phyloP scores from a whole-genome alignment of 2,797 vertebrate genomes.

The Prunella strophiata region DNA sequence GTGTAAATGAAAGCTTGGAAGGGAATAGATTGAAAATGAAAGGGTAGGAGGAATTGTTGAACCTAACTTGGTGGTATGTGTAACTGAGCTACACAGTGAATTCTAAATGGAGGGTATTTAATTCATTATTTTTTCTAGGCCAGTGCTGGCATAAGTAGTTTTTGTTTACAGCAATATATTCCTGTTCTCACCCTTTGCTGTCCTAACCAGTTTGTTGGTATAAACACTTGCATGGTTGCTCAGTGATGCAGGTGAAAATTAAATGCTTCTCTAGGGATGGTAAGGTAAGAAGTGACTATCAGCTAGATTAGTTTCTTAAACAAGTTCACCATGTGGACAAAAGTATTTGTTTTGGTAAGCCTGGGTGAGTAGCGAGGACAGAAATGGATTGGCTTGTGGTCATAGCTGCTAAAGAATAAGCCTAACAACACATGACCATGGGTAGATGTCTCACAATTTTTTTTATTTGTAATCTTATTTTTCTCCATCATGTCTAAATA shows the following conservation, averaged over 20 bases:
- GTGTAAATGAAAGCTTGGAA: neutral
- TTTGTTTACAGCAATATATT: neutral
- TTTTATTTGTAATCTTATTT: neutral
- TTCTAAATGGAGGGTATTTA: neutral
- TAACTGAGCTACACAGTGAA: neutral
- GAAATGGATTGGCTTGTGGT: neutral
- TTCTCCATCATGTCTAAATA: neutral
- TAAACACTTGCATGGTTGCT: neutral
- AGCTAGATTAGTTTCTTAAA: neutral
- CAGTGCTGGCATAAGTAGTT: neutral
- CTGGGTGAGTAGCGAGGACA: neutral
- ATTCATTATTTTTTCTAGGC: neutral
- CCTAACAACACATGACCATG: neutral
- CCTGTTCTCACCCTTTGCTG: neutral
- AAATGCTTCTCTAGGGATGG: neutral
- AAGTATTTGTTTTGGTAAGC: slow-evolving; percentile 4
- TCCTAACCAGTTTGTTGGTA: neutral
- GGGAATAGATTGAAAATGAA: neutral
- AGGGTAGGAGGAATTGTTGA: neutral
- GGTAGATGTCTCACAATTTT: neutral
- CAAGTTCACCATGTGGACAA: neutral
- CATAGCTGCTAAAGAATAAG: neutral
- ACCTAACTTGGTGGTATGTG: neutral
- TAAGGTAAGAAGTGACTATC: neutral
- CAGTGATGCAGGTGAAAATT: neutral